Evolutionary conservation across 2,888 invertebrate genomes (phyloP).

Genomic region (Eilema sororculum): DNA sequence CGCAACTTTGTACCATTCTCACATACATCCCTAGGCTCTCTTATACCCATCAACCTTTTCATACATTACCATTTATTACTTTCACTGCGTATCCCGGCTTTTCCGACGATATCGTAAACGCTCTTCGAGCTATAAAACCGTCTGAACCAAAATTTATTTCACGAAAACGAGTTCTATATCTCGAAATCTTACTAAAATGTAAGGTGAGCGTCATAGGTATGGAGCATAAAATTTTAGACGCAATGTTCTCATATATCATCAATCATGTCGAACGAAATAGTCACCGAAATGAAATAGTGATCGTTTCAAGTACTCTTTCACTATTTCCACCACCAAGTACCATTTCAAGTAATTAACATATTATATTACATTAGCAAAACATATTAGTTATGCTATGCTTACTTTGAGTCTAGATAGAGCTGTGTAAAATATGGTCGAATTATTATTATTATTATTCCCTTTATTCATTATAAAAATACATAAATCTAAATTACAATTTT

Average conservation of each 20-base stretch:
- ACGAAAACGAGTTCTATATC: conserved; percentile 2
- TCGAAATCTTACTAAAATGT: not conserved
- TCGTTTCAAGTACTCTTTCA: too few relatives aligned
- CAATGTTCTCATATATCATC: not conserved
- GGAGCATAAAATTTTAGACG: not conserved
- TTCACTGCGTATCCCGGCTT: not conserved
- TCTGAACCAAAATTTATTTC: not conserved
- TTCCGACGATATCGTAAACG: not conserved
- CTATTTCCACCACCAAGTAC: too few relatives aligned
- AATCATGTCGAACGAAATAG: not conserved
- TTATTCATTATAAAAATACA: too few relatives aligned
- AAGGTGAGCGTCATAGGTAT: not conserved
- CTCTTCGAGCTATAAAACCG: not conserved
- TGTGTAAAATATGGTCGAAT: too few relatives aligned
- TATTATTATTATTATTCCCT: too few relatives aligned
- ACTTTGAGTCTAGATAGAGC: too few relatives aligned
- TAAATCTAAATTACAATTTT: too few relatives aligned
- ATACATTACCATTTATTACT: conserved; percentile 4
- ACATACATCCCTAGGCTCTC: not conserved
- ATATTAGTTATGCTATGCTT: too few relatives aligned
- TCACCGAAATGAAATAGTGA: not conserved
- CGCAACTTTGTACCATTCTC: not conserved
- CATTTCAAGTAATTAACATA: too few relatives aligned
- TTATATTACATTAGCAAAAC: too few relatives aligned
- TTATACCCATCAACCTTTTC: conserved; percentile 4